Percentiles rank a stretch among this genome's conserved stretches.
phyloP scores from a whole-genome alignment of 2,113 vertebrate species.

The Larimichthys crocea region DNA sequence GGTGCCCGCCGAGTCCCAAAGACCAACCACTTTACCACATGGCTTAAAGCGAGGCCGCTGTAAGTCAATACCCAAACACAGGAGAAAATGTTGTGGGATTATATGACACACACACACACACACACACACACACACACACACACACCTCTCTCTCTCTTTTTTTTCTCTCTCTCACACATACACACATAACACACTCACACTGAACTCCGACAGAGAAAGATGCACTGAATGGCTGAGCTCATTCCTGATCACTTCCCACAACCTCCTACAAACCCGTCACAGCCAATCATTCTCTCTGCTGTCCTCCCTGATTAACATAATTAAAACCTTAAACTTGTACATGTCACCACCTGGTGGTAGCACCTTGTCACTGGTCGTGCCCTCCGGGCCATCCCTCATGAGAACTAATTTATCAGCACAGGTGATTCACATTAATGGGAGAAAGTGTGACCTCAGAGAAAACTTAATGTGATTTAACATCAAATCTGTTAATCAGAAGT shows the following conservation, averaged over 20 bases:
- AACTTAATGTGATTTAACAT: not conserved
- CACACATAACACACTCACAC: not conserved
- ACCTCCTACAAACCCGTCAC: not conserved
- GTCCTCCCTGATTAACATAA: conserved; percentile 74
- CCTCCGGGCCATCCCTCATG: conserved; percentile 25
- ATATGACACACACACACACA: conserved; percentile 1
- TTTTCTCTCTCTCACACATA: not conserved
- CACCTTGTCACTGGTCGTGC: conserved; percentile 65
- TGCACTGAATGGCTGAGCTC: conserved; percentile 5
- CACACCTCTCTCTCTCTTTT: not conserved
- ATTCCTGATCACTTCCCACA: conserved; percentile 7
- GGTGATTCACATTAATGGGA: not conserved
- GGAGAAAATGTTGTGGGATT: conserved; percentile 35
- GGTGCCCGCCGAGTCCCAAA: conserved; percentile 39
- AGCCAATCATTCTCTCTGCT: conserved; percentile 35
- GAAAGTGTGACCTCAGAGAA: not conserved
- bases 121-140: not conserved
- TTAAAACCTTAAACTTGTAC: conserved; percentile 80
- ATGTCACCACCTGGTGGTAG: conserved; percentile 86
- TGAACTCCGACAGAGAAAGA: not conserved
- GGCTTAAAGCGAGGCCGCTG: conserved; percentile 41
- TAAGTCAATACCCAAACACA: conserved; percentile 51
- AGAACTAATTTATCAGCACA: conserved; percentile 8
- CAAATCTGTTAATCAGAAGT: not conserved
- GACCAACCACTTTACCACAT: conserved; percentile 55